Evolutionary conservation across 2,113 vertebrate genomes (phyloP).

Genomic region (Cathartes aura): DNA sequence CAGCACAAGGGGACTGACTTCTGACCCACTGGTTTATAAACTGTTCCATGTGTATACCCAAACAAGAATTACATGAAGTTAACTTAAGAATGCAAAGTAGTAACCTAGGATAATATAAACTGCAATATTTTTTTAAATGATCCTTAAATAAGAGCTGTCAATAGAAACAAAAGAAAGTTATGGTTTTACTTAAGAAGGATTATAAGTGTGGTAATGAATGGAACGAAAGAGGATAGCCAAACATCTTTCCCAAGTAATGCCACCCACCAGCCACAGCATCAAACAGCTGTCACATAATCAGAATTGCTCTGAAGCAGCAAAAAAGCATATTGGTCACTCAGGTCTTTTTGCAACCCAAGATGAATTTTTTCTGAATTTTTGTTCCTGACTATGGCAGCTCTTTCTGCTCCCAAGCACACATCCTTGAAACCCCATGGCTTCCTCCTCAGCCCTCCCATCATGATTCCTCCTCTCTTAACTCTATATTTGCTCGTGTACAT

Average conservation of each 20-base stretch:
- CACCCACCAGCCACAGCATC: fast-evolving
- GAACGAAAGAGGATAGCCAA: neutral
- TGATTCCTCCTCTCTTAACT: neutral
- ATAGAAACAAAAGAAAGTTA: neutral
- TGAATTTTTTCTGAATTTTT: neutral
- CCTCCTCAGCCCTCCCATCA: neutral
- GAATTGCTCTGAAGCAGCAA: neutral
- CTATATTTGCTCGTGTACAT: neutral
- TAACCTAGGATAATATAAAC: neutral
- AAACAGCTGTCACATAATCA: neutral
- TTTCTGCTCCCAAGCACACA: neutral
- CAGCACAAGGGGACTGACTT: neutral
- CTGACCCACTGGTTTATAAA: neutral
- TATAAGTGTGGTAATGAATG: neutral
- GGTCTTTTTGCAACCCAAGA: neutral
- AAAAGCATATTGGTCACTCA: neutral
- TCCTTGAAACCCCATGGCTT: neutral
- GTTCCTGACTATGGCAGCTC: neutral
- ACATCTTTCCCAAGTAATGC: neutral
- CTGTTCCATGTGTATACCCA: neutral
- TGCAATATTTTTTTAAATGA: neutral
- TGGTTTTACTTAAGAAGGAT: neutral
- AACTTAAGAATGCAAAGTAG: neutral
- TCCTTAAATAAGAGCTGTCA: neutral
- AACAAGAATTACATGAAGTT: neutral